phyloP scores from a whole-genome alignment of 2,888 invertebrate genomes.

The Ptychoptera albimana region DNA sequence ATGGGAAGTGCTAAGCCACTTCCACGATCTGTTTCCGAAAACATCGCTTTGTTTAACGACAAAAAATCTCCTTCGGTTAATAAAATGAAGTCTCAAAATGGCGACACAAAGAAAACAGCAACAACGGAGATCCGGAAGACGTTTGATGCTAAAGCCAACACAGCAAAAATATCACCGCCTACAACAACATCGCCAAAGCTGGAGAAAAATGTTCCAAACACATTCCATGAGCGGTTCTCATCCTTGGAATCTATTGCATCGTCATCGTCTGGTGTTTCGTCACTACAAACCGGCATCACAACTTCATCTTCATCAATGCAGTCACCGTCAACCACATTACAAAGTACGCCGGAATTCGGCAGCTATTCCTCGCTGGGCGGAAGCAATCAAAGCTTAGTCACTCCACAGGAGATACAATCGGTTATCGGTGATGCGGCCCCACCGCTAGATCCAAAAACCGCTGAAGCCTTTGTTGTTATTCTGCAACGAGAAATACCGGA shows the following conservation, averaged over 20 bases:
- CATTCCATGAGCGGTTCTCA: slow-evolving; percentile 28
- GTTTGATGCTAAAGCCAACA: slow-evolving; percentile 17
- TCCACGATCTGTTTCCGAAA: background rate
- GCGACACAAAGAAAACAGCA: slow-evolving; percentile 12
- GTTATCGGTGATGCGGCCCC: slow-evolving; percentile 50
- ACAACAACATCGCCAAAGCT: background rate
- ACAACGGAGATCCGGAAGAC: slow-evolving; percentile 29
- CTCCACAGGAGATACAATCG: slow-evolving; percentile 32
- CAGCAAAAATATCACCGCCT: background rate
- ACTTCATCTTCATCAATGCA: slow-evolving; percentile 22
- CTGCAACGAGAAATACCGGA: slow-evolving; percentile 49
- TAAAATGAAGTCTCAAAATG: too few species aligned
- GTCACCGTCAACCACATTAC: slow-evolving; percentile 24
- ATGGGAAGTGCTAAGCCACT: too few species aligned
- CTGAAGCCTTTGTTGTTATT: slow-evolving; percentile 45
- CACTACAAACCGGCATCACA: slow-evolving; percentile 1
- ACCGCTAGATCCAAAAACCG: slow-evolving; percentile 36
- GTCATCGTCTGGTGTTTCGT: slow-evolving; percentile 29
- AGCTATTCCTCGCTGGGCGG: slow-evolving; percentile 30
- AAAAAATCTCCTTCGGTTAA: background rate
- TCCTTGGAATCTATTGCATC: slow-evolving; percentile 29
- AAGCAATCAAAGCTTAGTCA: slow-evolving; percentile 31
- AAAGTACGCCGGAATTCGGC: slow-evolving; percentile 29
- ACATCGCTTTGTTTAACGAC: slow-evolving; percentile 2
- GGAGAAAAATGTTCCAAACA: background rate